Percentiles rank a stretch among this genome's conserved stretches.
phyloP scores from a whole-genome alignment of 2,113 vertebrate genomes.

The Papio anubis region DNA sequence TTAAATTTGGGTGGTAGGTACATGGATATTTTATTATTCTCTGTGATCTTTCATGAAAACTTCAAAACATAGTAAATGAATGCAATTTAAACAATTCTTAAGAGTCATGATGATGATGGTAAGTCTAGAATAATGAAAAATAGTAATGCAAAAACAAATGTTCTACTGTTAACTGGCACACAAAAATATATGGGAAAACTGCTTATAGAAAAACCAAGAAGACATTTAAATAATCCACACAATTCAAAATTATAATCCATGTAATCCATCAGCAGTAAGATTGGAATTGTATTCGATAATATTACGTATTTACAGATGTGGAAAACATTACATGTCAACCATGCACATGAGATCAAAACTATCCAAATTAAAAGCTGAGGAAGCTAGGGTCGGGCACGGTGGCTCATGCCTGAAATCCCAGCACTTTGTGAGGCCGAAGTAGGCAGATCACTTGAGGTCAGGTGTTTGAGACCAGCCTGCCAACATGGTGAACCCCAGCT shows the following conservation, averaged over 20 bases:
- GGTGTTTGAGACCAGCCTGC: too few relatives aligned
- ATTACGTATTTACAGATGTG: neutral
- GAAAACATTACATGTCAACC: neutral
- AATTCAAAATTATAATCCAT: constrained; percentile 24
- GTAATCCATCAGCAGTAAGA: neutral
- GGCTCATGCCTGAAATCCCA: too few relatives aligned
- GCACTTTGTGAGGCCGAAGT: too few relatives aligned
- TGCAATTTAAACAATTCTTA: constrained; percentile 40
- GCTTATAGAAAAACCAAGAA: constrained; percentile 18
- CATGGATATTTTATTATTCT: neutral
- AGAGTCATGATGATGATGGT: neutral
- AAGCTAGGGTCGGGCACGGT: too few relatives aligned
- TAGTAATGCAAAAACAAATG: neutral
- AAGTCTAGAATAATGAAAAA: constrained; percentile 39
- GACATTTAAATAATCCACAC: constrained; percentile 28
- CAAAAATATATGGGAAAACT: neutral
- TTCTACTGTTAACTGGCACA: constrained; percentile 16
- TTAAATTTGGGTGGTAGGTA: neutral
- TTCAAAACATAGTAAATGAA: neutral
- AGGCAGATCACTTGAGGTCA: too few relatives aligned
- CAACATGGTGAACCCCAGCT: too few relatives aligned
- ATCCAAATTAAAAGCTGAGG: neutral
- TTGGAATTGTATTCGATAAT: neutral
- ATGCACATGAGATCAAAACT: constrained; percentile 3
- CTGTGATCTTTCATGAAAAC: neutral